A percentile compares a stretch with the other conserved stretches of the same genome.
Evolutionary conservation across 2,888 invertebrate species (phyloP).

Genomic region (Cheilosia urbana): DNA sequence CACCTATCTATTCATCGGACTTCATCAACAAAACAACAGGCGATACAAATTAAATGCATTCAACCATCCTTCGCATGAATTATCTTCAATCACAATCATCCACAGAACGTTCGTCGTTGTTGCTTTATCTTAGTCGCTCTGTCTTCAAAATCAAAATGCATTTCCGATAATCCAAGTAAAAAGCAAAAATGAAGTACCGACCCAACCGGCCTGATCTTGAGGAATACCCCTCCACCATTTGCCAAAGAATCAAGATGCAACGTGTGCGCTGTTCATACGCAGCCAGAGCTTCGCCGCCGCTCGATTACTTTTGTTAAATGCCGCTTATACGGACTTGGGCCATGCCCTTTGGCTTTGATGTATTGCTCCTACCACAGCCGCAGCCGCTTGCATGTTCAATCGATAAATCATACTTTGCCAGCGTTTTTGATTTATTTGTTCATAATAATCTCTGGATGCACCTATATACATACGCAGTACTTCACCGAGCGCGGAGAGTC

Average conservation of each 20-base stretch:
- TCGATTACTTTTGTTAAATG: constrained; percentile 62
- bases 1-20: neutral
- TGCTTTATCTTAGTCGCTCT: constrained; percentile 20
- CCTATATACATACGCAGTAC: neutral
- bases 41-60: constrained; percentile 56
- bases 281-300: constrained; percentile 27
- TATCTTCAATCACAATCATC: constrained; percentile 54
- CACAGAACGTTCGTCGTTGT: constrained; percentile 21
- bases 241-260: constrained; percentile 35
- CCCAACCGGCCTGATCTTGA: neutral
- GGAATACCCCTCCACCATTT: constrained; percentile 1
- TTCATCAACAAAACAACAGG: constrained; percentile 30
- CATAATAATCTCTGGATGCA: constrained; percentile 46
- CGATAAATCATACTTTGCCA: constrained; percentile 73
- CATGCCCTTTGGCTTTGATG: constrained; percentile 67
- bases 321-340: constrained; percentile 56
- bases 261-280: constrained; percentile 15
- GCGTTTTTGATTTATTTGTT: constrained; percentile 62
- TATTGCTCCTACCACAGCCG: constrained; percentile 53
- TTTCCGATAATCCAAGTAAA: constrained; percentile 46
- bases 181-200: neutral
- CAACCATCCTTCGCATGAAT: constrained; percentile 24
- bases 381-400: constrained; percentile 60
- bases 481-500: constrained; percentile 5
- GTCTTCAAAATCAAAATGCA: constrained; percentile 28